Base-by-base conservation (phyloP, 92 coral and sea anemone genomes). In the Palythoa heliodiscus region DNA sequence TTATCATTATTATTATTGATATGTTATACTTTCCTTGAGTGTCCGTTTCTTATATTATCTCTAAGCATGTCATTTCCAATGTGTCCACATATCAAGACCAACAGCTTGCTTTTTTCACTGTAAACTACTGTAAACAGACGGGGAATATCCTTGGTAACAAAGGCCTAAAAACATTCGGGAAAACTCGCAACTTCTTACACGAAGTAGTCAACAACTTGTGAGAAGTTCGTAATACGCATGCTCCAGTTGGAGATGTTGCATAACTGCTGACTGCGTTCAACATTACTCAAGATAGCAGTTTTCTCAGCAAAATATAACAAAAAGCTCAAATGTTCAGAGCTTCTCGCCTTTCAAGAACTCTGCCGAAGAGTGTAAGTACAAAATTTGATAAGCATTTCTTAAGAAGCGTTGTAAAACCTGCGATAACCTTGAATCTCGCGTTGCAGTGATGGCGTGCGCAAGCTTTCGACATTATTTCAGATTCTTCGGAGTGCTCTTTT, bases 361-460 rank as follows among this genome's bases (percentile, higher is more conserved):
- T 93, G 14, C 79, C 90, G 25, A 92, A 87, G 80, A 89, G 89
- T 73, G 97, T 92, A 58, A 89, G 95, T 87, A 86, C 7, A 16
- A 9, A 17, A 77, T 35, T 53, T 22, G 15, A 53, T 7, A 25
- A 4, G 7, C 2, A 17, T 9, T 19, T 13, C 16, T 29, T 2
- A 53, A 35, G 50, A 29, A 9, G 20, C 24, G 16, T 14, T 52
- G 9, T 13, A 20, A 19, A 12, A 15, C 15, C 23, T 6, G 37
- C 54, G 25, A 77, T 7, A 76, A 37, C 16, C 50, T 43, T 7
- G 50, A 76, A 37, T 8, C 50, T 43, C 50, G 50, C 6, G 37
- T 13, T 57, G 38, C 63, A 3, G 0, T 43, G 50, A 5, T 43
- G n/a, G n/a, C n/a, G 50, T 43, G 9, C 50, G 9, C 50, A 3